Conservation (phyloP, 2,113 vertebrate genomes). For the Silurus meridionalis region DNA sequence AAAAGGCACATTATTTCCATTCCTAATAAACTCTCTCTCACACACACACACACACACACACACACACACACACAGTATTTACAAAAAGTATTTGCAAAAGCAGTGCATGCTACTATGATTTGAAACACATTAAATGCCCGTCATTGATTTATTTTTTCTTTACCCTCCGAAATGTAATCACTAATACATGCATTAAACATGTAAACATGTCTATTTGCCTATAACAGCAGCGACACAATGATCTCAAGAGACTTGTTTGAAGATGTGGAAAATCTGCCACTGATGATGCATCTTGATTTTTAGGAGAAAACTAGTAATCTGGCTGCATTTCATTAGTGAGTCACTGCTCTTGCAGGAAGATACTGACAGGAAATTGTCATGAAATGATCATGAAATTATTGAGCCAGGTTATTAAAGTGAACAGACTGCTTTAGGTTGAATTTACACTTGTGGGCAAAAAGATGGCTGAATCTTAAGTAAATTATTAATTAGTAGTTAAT, state of each 20-base stretch:
- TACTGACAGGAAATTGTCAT: background rate
- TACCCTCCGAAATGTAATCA: background rate
- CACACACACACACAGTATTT: no score
- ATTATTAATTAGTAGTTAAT: no score
- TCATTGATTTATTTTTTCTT: background rate
- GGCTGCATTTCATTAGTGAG: background rate
- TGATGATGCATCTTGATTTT: background rate
- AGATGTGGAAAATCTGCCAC: background rate
- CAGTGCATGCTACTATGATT: background rate
- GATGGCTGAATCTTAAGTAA: no score
- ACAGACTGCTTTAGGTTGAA: background rate
- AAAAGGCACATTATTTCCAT: background rate
- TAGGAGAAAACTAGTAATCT: background rate
- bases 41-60: no score
- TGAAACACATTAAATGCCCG: background rate
- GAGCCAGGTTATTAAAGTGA: background rate
- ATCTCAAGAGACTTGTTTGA: background rate
- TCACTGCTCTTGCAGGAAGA: background rate
- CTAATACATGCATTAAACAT: background rate
- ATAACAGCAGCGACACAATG: background rate
- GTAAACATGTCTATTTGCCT: background rate
- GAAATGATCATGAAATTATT: background rate
- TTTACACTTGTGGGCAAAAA: background rate
- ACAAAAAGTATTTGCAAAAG: background rate
- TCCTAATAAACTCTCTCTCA: background rate